A percentile compares a stretch with the other conserved stretches of the same genome.
Conservation (phyloP, 92 coral and sea anemone genomes). For the Heliopora coerulea region DNA sequence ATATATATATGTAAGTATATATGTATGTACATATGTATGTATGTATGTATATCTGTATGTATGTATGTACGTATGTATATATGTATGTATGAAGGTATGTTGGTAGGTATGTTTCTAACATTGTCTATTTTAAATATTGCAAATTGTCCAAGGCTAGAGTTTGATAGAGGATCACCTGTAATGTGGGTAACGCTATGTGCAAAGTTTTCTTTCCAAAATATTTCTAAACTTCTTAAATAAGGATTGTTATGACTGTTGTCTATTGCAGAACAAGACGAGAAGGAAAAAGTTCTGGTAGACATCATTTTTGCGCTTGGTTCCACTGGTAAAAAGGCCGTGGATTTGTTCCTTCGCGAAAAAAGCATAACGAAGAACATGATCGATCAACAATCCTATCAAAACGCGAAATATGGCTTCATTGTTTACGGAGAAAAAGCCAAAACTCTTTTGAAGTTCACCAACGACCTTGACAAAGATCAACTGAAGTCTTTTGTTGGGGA, state of each 20-base stretch:
- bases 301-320: constrained; percentile 54
- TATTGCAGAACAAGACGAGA: constrained; percentile 22
- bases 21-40: no score
- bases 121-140: no score
- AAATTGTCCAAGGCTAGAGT: no score
- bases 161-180: no score
- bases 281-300: constrained; percentile 43
- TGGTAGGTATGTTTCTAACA: no score
- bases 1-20: no score
- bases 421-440: constrained; percentile 45
- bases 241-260: not conserved
- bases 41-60: no score
- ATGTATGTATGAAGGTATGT: no score
- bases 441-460: constrained; percentile 29
- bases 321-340: constrained; percentile 26
- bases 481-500: constrained; percentile 38
- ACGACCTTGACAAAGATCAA: constrained; percentile 15
- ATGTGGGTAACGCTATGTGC: no score
- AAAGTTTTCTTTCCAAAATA: not conserved
- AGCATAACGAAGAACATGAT: constrained; percentile 40
- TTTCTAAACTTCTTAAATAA: not conserved
- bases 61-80: no score
- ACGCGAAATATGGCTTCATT: constrained; percentile 48
- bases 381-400: constrained; percentile 43
- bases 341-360: constrained; percentile 37